Base-by-base conservation (phyloP, 2,888 invertebrate species). In the Leptinotarsa haldemani region DNA sequence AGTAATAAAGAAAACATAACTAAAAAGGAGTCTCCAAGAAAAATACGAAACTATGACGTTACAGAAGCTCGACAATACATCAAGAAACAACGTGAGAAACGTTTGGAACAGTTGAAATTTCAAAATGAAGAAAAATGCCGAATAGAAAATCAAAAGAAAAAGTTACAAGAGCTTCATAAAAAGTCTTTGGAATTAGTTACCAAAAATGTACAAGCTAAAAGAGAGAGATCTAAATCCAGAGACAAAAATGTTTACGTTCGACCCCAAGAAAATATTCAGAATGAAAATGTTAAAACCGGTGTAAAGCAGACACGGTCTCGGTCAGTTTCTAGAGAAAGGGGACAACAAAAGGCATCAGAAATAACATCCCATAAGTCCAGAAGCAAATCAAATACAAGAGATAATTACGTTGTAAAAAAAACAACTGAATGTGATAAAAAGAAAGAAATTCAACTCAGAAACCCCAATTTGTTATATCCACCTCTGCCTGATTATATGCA, bases 51-150 rank as follows among this genome's bases (percentile, higher is more conserved):
- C 71, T 91, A 91, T 80, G 88, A 90, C 84, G 86, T 88, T 1
- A 88, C 89, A 69, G 88, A 89, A 78, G 88, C 91, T 1, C 85
- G 90, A 4, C 88, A 89, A 76, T 92, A 88, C 82, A 91, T 92
- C 78, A 88, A 88, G 77, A 89, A 89, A 78, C 90, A 91, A 82
- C 89, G 87, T 79, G 88, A 88, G 71, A 89, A 89, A 79, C 84
- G 91, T 13, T 83, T 85, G 58, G 84, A 86, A 69, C 84, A 86
- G 74, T 80, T 85, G 71, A 85, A 86, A 75, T 83, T 85, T 70
- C 87, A 88, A 72, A 79, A 81, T n/a, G 81, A 81, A 30, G 79
- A 82, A 65, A 73, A 77, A 65, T 70, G 74, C 25, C 74, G 76
- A 16, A 77, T 76, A 46, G 87, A 89, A 70, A 83, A 88, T 70